phyloP scores from a whole-genome alignment of 2,113 vertebrate species.

The Tragelaphus imberbis region DNA sequence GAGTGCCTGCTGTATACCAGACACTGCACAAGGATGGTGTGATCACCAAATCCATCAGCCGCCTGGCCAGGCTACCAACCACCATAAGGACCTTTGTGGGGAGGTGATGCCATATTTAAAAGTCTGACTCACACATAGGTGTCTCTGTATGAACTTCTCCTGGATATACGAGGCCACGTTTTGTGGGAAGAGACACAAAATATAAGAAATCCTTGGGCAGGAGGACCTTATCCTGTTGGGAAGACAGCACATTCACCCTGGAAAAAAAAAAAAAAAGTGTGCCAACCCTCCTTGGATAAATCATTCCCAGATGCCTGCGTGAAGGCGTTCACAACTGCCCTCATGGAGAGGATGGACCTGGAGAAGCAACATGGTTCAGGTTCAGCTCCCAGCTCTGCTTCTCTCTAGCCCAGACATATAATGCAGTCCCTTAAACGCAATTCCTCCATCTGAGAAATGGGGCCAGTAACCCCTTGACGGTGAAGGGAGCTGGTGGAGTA shows the following conservation, averaged over 20 bases:
- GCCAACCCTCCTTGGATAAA: fast-evolving
- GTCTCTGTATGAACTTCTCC: not conserved
- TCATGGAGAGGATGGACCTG: fast-evolving
- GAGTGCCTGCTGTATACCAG: not conserved
- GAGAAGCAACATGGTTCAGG: not conserved
- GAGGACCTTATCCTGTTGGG: no score
- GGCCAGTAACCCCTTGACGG: not conserved
- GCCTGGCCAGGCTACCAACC: not conserved
- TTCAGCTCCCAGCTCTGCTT: not conserved
- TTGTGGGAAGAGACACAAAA: not conserved
- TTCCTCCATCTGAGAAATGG: not conserved
- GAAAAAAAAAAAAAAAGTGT: not conserved
- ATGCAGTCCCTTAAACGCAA: not conserved
- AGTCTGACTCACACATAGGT: not conserved
- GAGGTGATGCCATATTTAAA: fast-evolving
- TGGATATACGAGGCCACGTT: not conserved
- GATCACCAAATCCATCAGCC: not conserved
- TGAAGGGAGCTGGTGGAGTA: not conserved
- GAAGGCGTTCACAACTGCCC: not conserved
- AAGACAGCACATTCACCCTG: not conserved
- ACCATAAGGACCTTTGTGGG: not conserved
- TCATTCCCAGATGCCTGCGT: fast-evolving
- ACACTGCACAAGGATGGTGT: no score
- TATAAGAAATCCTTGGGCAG: not conserved
- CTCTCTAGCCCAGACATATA: not conserved